Conservation (phyloP, 2,113 vertebrate genomes). For the Podiceps cristatus region DNA sequence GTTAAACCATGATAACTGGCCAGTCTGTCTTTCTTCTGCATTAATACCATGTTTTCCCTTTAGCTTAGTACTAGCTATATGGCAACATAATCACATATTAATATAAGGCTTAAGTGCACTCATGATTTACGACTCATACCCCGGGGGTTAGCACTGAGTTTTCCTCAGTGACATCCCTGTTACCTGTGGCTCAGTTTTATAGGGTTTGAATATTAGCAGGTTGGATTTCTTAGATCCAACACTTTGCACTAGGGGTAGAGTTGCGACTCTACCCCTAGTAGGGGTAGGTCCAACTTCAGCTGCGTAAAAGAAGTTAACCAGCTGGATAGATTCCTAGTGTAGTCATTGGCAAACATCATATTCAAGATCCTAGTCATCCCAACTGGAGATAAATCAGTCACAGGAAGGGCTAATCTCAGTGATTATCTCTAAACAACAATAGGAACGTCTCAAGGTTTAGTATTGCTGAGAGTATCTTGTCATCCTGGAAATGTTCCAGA, state of each 20-base stretch:
- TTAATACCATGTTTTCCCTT: background rate
- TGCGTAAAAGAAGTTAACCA: background rate
- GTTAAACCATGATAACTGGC: too few relatives aligned
- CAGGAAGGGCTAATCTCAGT: background rate
- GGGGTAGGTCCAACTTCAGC: background rate
- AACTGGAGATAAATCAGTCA: background rate
- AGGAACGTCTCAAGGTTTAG: background rate
- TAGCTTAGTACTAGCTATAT: background rate
- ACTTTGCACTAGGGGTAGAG: background rate
- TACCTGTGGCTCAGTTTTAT: background rate
- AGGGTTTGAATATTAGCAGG: background rate
- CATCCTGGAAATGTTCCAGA: background rate
- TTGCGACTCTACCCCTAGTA: too few relatives aligned
- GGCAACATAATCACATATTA: background rate
- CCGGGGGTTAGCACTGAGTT: background rate
- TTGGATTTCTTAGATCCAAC: background rate
- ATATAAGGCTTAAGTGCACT: background rate
- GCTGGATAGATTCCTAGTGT: background rate
- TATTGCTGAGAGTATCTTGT: background rate
- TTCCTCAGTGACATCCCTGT: background rate
- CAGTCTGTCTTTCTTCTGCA: background rate
- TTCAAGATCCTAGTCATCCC: background rate
- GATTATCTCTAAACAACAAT: background rate
- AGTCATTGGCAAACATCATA: background rate
- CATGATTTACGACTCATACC: background rate